Evolutionary conservation across 2,888 invertebrate genomes (phyloP).

Genomic region (Nomada ruficornis): DNA sequence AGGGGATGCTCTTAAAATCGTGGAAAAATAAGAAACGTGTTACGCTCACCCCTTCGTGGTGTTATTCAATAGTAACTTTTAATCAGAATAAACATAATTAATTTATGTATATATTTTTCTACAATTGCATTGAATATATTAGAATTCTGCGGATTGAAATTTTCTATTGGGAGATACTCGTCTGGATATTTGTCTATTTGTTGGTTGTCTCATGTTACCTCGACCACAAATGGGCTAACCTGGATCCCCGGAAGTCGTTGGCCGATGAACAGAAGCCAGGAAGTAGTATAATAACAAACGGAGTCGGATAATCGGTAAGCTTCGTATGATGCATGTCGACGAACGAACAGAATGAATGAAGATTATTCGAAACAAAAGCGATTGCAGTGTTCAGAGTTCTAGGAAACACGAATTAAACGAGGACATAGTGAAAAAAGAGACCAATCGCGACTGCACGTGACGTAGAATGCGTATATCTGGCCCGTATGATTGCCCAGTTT

Average conservation of each 20-base stretch:
- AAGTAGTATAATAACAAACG: neutral
- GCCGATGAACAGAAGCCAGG: neutral
- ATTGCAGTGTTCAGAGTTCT: slow-evolving; percentile 6
- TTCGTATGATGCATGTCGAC: slow-evolving; percentile 2
- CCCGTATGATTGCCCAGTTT: slow-evolving; percentile 61
- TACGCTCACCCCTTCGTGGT: neutral
- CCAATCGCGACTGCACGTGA: slow-evolving; percentile 43
- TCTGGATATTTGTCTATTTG: slow-evolving; percentile 31
- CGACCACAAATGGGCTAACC: slow-evolving; percentile 28
- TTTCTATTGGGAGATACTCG: neutral
- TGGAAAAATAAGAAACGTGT: slow-evolving; percentile 44
- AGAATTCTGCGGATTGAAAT: too few relatives aligned
- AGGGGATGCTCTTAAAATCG: slow-evolving; percentile 7
- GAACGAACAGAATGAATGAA: neutral
- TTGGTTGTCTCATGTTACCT: slow-evolving; percentile 7
- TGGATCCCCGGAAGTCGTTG: slow-evolving; percentile 17
- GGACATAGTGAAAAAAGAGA: slow-evolving; percentile 8
- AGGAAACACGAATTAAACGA: slow-evolving; percentile 16
- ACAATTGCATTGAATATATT: neutral
- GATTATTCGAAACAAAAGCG: slow-evolving; percentile 24
- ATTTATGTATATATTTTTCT: neutral
- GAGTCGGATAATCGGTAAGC: slow-evolving; percentile 2
- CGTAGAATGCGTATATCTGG: slow-evolving; percentile 48
- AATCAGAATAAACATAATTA: neutral
- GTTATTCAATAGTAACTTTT: slow-evolving; percentile 27